Conservation (phyloP, 53 echinoderm and acorn worm genomes). For the Glandiceps talaboti region DNA sequence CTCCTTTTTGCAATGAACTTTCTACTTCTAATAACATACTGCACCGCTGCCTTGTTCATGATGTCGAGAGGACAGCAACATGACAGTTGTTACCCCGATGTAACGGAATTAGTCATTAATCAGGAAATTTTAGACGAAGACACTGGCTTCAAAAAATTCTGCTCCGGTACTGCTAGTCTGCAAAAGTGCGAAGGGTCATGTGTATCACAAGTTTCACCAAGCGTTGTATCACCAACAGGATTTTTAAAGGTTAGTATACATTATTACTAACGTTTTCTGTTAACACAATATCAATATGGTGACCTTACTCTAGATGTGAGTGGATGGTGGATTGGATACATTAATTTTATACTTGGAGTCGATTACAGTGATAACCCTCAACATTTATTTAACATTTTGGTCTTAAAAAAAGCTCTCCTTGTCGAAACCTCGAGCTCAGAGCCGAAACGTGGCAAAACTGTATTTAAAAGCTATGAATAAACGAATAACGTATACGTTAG, state of each 20-base stretch:
- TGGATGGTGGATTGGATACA: too few relatives aligned
- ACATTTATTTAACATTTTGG: too few relatives aligned
- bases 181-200: constrained; percentile 22
- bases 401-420: too few relatives aligned
- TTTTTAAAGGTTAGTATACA: constrained; percentile 12
- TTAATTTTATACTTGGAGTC: too few relatives aligned
- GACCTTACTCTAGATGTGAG: too few relatives aligned
- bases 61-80: not conserved
- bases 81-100: not conserved
- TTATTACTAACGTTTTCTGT: too few relatives aligned
- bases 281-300: too few relatives aligned
- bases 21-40: not conserved
- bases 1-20: not conserved
- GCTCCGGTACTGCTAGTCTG: constrained; percentile 15
- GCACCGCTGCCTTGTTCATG: not conserved
- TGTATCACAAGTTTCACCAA: constrained; percentile 4
- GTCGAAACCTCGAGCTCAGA: too few relatives aligned
- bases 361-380: too few relatives aligned
- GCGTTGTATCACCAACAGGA: constrained; percentile 1
- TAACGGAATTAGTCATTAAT: not conserved
- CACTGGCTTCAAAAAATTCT: constrained; percentile 4
- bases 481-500: too few relatives aligned
- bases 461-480: too few relatives aligned
- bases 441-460: too few relatives aligned
- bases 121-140: constrained; percentile 11